These are phyloP conservation scores for Priocnemis perturbator DNA, from an alignment of 2,888 invertebrate genomes.

Conservation along the genomic window DNA sequence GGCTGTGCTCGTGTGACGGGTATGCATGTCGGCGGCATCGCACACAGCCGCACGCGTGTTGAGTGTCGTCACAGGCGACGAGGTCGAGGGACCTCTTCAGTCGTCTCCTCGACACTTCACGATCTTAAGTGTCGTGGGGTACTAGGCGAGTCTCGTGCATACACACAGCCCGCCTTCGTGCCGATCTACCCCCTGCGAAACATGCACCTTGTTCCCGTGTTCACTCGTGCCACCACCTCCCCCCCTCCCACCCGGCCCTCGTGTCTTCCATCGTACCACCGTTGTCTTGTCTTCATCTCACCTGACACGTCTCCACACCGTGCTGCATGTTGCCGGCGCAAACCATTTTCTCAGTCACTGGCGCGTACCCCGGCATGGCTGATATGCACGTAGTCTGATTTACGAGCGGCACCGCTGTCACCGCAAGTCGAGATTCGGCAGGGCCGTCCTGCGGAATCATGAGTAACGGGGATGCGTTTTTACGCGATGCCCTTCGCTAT, in stretches of 20 bases:
- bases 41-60: slow-evolving; percentile 7
- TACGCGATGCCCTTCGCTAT: too few relatives aligned
- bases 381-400: slow-evolving; percentile 41
- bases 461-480: too few relatives aligned
- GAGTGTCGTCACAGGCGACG: slow-evolving; percentile 27
- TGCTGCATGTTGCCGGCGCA: slow-evolving; percentile 79
- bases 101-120: too few relatives aligned
- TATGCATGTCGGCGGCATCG: slow-evolving; percentile 27
- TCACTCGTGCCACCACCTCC: slow-evolving; percentile 11
- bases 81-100: slow-evolving; percentile 31
- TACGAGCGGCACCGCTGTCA: slow-evolving; percentile 40
- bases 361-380: slow-evolving; percentile 48
- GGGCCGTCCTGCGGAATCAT: slow-evolving; percentile 23
- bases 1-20: slow-evolving; percentile 5
- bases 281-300: slow-evolving; percentile 59
- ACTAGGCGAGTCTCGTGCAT: too few relatives aligned
- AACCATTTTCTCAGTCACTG: slow-evolving; percentile 78
- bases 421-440: slow-evolving; percentile 26
- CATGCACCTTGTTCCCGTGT: too few relatives aligned
- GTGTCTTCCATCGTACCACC: slow-evolving; percentile 15
- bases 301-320: slow-evolving; percentile 79
- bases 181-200: too few relatives aligned
- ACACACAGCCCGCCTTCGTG: too few relatives aligned
- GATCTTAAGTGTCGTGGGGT: too few relatives aligned
- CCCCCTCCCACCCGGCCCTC: background rate